These are phyloP conservation scores for Drosophila ezoana DNA, from an alignment of 2,888 invertebrate genomes.

Conservation along the genomic window DNA sequence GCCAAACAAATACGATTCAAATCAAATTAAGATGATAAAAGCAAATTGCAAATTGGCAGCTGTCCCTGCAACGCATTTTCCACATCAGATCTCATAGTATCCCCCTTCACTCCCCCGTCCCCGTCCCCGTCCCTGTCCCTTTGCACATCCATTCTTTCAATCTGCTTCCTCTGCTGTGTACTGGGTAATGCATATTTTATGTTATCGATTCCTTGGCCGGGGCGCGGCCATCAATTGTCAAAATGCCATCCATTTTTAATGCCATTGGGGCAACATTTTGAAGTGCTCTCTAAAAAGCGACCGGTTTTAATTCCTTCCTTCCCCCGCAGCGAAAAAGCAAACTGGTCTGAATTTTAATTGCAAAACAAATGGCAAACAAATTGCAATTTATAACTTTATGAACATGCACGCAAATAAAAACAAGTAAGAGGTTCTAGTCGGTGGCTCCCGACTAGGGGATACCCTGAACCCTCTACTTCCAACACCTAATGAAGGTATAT, in stretches of 20 bases:
- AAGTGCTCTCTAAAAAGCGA: constrained; percentile 43
- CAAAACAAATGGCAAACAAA: constrained; percentile 44
- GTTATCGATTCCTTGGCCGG: constrained; percentile 70
- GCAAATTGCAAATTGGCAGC: constrained; percentile 77
- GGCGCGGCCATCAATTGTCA: constrained; percentile 75
- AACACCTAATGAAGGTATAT: too few species aligned
- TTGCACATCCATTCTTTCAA: constrained; percentile 19
- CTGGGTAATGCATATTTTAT: constrained; percentile 75
- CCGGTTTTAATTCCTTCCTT: constrained; percentile 15
- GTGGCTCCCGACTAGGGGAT: too few species aligned
- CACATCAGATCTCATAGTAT: neutral
- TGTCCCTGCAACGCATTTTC: constrained; percentile 17
- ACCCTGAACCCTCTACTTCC: too few species aligned
- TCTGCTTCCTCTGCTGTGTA: constrained; percentile 25
- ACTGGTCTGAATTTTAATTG: constrained; percentile 40
- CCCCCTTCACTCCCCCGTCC: neutral
- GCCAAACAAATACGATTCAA: constrained; percentile 64
- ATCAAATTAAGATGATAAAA: constrained; percentile 80
- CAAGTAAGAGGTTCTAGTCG: too few species aligned
- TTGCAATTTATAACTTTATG: constrained; percentile 55
- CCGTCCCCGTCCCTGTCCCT: neutral
- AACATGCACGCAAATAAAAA: constrained; percentile 15
- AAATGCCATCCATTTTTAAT: constrained; percentile 77
- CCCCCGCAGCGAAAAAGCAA: neutral
- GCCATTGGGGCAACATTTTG: constrained; percentile 39